Conservation (phyloP, 2,797 vertebrate species). For the Poecilia gillii region DNA sequence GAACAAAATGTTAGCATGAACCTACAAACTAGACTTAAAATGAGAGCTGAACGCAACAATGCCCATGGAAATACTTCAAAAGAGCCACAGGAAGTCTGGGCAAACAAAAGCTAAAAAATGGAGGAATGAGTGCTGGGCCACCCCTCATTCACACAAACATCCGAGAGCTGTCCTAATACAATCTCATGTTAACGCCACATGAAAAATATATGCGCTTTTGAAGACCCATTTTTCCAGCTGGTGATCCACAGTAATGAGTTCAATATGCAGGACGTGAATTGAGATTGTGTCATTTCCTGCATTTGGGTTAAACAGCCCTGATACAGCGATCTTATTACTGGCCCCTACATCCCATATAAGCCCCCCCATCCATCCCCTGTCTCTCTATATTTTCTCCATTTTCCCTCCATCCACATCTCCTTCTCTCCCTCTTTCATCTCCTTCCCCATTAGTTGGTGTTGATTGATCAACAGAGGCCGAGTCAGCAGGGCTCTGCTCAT, state of each 20-base stretch:
- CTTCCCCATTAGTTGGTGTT: constrained; percentile 57
- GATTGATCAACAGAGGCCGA: constrained; percentile 67
- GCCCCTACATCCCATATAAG: constrained; percentile 23
- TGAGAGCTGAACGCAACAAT: neutral
- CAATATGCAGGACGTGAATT: constrained; percentile 3
- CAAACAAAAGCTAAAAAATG: neutral
- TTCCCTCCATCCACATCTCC: constrained; percentile 19
- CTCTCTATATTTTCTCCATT: constrained; percentile 7
- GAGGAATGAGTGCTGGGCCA: neutral
- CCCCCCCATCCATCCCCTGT: neutral
- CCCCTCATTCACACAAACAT: neutral
- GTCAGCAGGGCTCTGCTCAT: constrained; percentile 51
- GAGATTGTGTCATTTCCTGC: constrained; percentile 1
- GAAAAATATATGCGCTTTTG: constrained; percentile 1
- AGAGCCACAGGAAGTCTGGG: neutral
- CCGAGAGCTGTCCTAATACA: neutral
- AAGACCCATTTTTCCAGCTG: neutral
- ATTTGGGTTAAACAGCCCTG: neutral
- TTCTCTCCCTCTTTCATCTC: constrained; percentile 54
- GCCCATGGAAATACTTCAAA: neutral
- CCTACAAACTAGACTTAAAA: neutral
- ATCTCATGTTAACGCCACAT: neutral
- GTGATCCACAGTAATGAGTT: constrained; percentile 4
- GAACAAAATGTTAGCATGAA: neutral
- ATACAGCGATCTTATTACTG: neutral